phyloP scores from a whole-genome alignment of 37 sponge, comb jelly and placozoan genomes.

The Chondrosia reniformis region DNA sequence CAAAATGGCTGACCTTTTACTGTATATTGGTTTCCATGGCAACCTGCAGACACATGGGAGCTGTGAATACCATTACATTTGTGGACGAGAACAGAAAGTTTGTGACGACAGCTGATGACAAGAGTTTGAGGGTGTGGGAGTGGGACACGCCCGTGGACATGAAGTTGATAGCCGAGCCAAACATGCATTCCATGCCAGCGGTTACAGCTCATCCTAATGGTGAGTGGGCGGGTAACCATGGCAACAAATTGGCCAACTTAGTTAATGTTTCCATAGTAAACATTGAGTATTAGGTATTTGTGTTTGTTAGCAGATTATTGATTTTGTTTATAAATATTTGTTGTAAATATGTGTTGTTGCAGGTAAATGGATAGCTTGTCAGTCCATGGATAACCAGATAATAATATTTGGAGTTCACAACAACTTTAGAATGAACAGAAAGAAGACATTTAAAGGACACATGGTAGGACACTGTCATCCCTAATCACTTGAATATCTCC shows the following conservation, averaged over 20 bases:
- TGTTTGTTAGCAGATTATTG: not conserved
- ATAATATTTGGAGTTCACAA: constrained; percentile 79
- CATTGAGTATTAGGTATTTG: not conserved
- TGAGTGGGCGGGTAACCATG: constrained; percentile 17
- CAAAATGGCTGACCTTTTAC: too few relatives aligned
- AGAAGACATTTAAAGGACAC: constrained; percentile 96
- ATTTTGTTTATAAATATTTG: not conserved
- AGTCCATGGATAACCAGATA: constrained; percentile 95
- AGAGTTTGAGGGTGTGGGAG: constrained; percentile 97
- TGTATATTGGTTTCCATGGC: too few relatives aligned
- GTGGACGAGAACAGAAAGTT: constrained; percentile 94
- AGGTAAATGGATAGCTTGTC: constrained; percentile 98
- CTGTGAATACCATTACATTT: constrained; percentile 97
- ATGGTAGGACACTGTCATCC: constrained; percentile 55
- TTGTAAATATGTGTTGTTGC: not conserved
- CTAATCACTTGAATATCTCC: too few relatives aligned
- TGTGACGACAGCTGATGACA: constrained; percentile 98
- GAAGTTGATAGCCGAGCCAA: constrained; percentile 97
- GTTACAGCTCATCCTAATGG: constrained; percentile 76
- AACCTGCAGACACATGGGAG: constrained; percentile 84
- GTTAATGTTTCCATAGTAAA: not conserved
- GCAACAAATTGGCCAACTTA: not conserved
- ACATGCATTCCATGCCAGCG: constrained; percentile 94
- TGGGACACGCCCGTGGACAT: constrained; percentile 99
- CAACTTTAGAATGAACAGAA: constrained; percentile 88